These are phyloP conservation scores for Megalonaias nervosa DNA, from an alignment of 1,140 invertebrate species.

Conservation along the genomic window DNA sequence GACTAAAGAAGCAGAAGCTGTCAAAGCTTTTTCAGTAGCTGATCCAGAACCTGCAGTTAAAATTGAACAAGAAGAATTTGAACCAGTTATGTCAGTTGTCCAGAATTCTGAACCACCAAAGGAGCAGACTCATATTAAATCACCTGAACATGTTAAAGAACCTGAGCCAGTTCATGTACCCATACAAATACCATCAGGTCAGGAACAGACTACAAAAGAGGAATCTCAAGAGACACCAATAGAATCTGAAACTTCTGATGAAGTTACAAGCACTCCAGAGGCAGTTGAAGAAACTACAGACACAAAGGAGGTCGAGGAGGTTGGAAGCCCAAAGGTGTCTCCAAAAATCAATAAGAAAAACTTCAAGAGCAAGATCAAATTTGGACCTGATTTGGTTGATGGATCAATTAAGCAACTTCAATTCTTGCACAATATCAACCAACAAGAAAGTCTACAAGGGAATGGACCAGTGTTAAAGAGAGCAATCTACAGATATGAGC, in stretches of 20 bases:
- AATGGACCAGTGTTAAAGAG: conserved; percentile 40
- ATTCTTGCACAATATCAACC: conserved; percentile 50
- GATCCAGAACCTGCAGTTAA: conserved; percentile 9
- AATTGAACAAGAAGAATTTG: neutral
- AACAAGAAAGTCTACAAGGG: conserved; percentile 41
- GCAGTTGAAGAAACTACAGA: neutral
- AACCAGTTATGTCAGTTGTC: conserved; percentile 5
- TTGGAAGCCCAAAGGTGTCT: conserved; percentile 23
- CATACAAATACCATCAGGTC: conserved; percentile 9
- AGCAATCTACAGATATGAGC: conserved; percentile 72
- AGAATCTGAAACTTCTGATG: conserved; percentile 18
- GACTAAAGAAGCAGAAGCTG: conserved; percentile 3
- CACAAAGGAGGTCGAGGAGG: neutral
- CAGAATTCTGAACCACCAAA: neutral
- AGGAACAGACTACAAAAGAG: conserved; percentile 14
- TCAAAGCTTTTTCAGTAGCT: conserved; percentile 16
- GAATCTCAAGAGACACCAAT: neutral
- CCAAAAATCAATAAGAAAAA: conserved; percentile 39
- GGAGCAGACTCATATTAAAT: no score
- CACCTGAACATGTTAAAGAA: neutral
- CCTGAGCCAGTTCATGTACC: conserved; percentile 1
- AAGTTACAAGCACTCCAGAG: conserved; percentile 1
- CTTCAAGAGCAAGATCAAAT: conserved; percentile 45
- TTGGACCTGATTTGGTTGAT: conserved; percentile 45
- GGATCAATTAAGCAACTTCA: conserved; percentile 43